Conservation (phyloP, 2,888 invertebrate genomes). For the Andrena dorsata region DNA sequence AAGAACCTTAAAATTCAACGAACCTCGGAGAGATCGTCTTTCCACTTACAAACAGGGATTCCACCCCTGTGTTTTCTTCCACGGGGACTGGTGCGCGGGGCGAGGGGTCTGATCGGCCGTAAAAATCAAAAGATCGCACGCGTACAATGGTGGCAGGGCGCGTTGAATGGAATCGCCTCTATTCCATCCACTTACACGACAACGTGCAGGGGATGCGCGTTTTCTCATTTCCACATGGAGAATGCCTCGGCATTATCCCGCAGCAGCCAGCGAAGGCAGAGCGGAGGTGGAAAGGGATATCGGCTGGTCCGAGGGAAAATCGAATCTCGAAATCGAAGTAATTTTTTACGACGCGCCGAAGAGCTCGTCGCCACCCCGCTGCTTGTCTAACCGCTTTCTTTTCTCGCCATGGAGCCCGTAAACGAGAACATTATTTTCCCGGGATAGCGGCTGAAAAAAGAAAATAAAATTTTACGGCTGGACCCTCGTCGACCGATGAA, state of each 20-base stretch:
- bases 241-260: conserved; percentile 15
- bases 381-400: neutral
- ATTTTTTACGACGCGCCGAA: conserved; percentile 19
- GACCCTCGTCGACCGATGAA: neutral
- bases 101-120: conserved; percentile 37
- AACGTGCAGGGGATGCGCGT: conserved; percentile 1
- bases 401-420: neutral
- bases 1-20: conserved; percentile 68
- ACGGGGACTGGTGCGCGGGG: neutral
- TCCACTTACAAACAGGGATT: conserved; percentile 54
- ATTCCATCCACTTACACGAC: conserved; percentile 25
- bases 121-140: conserved; percentile 42
- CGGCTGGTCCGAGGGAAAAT: conserved; percentile 22
- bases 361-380: neutral
- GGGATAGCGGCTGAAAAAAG: neutral
- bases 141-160: conserved; percentile 9
- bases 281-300: neutral
- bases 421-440: conserved; percentile 1
- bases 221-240: conserved; percentile 30
- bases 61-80: conserved; percentile 14
- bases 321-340: conserved; percentile 33
- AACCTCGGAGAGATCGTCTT: conserved; percentile 57
- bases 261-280: neutral
- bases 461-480: conserved; percentile 33
- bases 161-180: conserved; percentile 15